Evolutionary conservation across 2,888 invertebrate genomes (phyloP), one percentile per base, ranked within the genome.

Genomic region (Acronicta leporina): DNA sequence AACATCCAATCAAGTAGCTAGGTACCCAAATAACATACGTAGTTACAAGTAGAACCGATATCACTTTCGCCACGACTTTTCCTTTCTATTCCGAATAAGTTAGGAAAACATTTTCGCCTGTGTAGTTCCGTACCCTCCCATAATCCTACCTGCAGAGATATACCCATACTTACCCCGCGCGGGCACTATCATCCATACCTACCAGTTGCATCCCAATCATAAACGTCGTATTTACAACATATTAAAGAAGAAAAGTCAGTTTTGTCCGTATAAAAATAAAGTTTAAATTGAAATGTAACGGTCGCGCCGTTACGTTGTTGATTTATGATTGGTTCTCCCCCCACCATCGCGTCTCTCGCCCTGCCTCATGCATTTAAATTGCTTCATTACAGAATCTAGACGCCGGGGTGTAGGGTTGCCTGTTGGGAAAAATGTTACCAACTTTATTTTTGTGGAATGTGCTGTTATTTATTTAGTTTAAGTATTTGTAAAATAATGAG

Each of bases 331-430:
- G 64, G 75, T 61, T 66, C 66, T 87, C 84, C 88, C 93, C 94
- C 94, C 94, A 88, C 93, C 93, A 91, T 84, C 85, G 85, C 80
- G 88, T 87, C 91, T 91, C 93, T 90, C 92, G 93, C 94, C 94
- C 94, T 94, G 92, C 94, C 94, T 95, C 94, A 95, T 95, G 95
- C 95, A 95, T 95, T 95, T 95, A 95, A 94, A 95, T 95, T 95
- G 94, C 95, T 95, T 95, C 95, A 95, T 95, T 95, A 95, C 91
- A 84, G 92, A 90, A 89, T 69, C 90, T 92, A 93, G 93, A 93
- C 92, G 89, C 83, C 86, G 85, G 82, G 79, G 77, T 79, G 76
- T 90, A 95, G 94, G 94, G 95, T 89, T 94, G 94, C 82, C 92
- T 84, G 80, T 78, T 76, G 87, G 87, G 89, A 88, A 88, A 81